These are phyloP conservation scores for Ptychoptera albimana DNA, from an alignment of 2,888 invertebrate species.

Conservation along the genomic window DNA sequence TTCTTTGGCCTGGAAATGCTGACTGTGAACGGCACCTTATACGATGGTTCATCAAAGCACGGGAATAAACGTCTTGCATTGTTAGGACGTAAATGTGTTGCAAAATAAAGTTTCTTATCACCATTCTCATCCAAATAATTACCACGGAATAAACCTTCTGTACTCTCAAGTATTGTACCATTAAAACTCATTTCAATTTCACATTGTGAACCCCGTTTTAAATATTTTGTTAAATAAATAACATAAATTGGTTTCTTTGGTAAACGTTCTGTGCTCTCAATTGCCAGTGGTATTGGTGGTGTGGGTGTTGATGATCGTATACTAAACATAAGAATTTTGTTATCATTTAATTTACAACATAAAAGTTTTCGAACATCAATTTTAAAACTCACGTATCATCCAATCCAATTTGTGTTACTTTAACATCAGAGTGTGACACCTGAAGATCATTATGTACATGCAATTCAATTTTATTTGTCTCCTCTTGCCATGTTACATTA, in stretches of 20 bases:
- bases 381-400: constrained; percentile 19
- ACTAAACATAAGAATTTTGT: constrained; percentile 1
- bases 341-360: neutral
- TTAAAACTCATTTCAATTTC: constrained; percentile 46
- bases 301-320: constrained; percentile 14
- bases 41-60: constrained; percentile 64
- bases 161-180: constrained; percentile 44
- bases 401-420: constrained; percentile 18
- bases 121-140: constrained; percentile 36
- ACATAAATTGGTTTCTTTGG: constrained; percentile 44
- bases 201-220: constrained; percentile 40
- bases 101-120: constrained; percentile 37
- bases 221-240: constrained; percentile 39
- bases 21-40: constrained; percentile 56
- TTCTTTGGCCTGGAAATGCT: constrained; percentile 41
- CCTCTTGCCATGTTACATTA: constrained; percentile 46
- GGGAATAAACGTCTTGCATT: constrained; percentile 64
- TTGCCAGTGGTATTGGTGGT: constrained; percentile 15
- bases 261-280: constrained; percentile 33
- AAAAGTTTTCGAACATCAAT: neutral
- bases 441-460: constrained; percentile 49
- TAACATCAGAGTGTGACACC: constrained; percentile 37
- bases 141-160: constrained; percentile 54
- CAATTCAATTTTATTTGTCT: constrained; percentile 43
- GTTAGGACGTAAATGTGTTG: constrained; percentile 52